A percentile compares a stretch with the other conserved stretches of the same genome.
Conservation (phyloP, 2,113 vertebrate genomes). For the Daboia siamensis region DNA sequence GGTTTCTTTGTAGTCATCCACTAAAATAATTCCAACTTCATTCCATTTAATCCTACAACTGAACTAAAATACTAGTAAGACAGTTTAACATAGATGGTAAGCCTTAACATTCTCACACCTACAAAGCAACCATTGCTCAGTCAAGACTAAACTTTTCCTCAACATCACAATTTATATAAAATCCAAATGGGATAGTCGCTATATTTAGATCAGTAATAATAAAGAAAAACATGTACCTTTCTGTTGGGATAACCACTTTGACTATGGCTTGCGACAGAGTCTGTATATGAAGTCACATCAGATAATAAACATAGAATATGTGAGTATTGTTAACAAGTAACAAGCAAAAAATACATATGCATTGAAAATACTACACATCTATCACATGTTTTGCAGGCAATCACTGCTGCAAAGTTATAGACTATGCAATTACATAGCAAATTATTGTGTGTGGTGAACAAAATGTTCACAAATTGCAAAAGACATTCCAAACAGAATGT, state of each 20-base stretch:
- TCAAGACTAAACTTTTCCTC: constrained; percentile 84
- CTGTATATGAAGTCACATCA: constrained; percentile 99
- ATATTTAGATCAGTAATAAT: constrained; percentile 98
- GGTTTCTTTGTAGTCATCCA: constrained; percentile 5
- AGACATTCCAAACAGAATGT: constrained; percentile 76
- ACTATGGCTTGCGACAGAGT: constrained; percentile 99
- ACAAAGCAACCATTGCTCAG: constrained; percentile 91
- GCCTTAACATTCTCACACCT: constrained; percentile 35
- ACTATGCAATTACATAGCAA: constrained; percentile 79
- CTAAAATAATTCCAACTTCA: constrained; percentile 8
- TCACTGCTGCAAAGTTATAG: constrained; percentile 83
- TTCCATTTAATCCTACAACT: constrained; percentile 31
- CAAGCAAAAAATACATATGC: constrained; percentile 98
- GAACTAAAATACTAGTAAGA: constrained; percentile 33
- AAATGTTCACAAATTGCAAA: constrained; percentile 74
- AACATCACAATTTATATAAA: constrained; percentile 77
- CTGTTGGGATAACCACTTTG: constrained; percentile 99
- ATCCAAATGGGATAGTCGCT: constrained; percentile 93
- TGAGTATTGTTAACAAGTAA: constrained; percentile 99
- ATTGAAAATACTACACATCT: constrained; percentile 89
- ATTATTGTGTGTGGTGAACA: constrained; percentile 73
- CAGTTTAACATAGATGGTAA: constrained; percentile 32
- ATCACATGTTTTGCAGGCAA: constrained; percentile 84
- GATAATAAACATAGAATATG: constrained; percentile 99
- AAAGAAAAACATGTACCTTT: constrained; percentile 99